These are phyloP conservation scores for Spodoptera littoralis DNA, from an alignment of 2,888 invertebrate species.

Conservation along the genomic window DNA sequence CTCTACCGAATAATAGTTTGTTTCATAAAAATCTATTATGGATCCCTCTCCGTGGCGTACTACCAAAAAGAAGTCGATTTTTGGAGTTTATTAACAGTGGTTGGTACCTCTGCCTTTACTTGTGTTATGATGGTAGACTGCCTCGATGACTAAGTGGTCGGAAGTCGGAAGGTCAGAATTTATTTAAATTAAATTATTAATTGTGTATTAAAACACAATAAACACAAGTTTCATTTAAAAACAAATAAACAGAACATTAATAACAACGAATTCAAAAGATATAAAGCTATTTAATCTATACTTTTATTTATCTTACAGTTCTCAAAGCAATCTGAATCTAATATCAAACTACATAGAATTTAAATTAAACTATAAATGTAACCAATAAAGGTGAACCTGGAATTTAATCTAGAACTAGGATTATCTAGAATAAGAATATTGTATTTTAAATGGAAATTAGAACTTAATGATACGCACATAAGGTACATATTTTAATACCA, in stretches of 20 bases:
- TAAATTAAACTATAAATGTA: constrained; percentile 8
- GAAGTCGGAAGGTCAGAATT: too few relatives aligned
- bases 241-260: too few relatives aligned
- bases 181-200: too few relatives aligned
- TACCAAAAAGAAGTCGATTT: constrained; percentile 16
- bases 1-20: constrained; percentile 61
- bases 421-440: constrained; percentile 7
- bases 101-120: too few relatives aligned
- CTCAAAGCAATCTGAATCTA: not conserved
- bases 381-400: constrained; percentile 5
- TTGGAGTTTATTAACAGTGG: constrained; percentile 1
- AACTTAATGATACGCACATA: not conserved
- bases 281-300: too few relatives aligned
- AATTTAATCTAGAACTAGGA: constrained; percentile 22
- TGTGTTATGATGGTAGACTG: too few relatives aligned
- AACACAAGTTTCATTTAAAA: too few relatives aligned
- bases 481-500: not conserved
- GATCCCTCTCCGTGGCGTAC: constrained; percentile 42
- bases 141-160: too few relatives aligned
- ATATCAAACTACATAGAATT: constrained; percentile 7
- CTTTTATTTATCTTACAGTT: not conserved
- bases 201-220: too few relatives aligned
- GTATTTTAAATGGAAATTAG: not conserved
- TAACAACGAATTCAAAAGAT: too few relatives aligned
- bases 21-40: constrained; percentile 59